Evolutionary conservation across 37 sponge, comb jelly and placozoan genomes (phyloP), one percentile per base, ranked within the genome.

Genomic region (Diacarnus erythraeanus): DNA sequence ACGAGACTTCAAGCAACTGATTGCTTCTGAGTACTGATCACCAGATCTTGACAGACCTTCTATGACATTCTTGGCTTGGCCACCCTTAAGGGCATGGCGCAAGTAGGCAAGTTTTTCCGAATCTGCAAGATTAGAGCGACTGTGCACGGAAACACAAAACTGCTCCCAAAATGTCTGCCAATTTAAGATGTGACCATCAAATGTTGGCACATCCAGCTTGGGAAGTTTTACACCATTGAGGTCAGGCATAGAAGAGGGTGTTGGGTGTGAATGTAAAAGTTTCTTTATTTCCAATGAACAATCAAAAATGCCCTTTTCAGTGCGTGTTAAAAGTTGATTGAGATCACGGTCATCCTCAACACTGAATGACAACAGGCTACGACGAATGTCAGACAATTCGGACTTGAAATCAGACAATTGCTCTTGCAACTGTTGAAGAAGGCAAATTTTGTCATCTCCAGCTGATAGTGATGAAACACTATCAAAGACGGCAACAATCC

Each of bases 1-100:
- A n/a, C 78, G 66, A 26, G 66, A 64, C 26, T 65, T 40, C 6
- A 78, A 51, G 42, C 67, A 42, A 8, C 65, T 51, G 22, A 78
- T 22, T 12, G 67, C 78, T 65, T 78, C 78, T 15, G 51, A 6
- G 12, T 47, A 47, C 6, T 47, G 12, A 47, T 47, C 51, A 15
- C 51, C 51, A 47, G 51, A 47, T 47, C 51, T 6, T 15, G 51
- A 47, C 51, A 47, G 12, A 3, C 61, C 61, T 25, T 60, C 61
- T 26, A 60, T 60, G 61, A 60, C 27, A 25, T 60, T 17, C 22
- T 25, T 60, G 22, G 61, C 61, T n/a, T 17, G 22, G 22, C 71
- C 71, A 22, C 41, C 38, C 17, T 71, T 71, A 10, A 71, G 17
- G 40, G 71, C 40, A 40, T 23, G 21, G 25, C 35, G 71, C 1